Evolutionary conservation across 2,113 vertebrate species (phyloP).

Genomic region (Oncorhynchus masou): DNA sequence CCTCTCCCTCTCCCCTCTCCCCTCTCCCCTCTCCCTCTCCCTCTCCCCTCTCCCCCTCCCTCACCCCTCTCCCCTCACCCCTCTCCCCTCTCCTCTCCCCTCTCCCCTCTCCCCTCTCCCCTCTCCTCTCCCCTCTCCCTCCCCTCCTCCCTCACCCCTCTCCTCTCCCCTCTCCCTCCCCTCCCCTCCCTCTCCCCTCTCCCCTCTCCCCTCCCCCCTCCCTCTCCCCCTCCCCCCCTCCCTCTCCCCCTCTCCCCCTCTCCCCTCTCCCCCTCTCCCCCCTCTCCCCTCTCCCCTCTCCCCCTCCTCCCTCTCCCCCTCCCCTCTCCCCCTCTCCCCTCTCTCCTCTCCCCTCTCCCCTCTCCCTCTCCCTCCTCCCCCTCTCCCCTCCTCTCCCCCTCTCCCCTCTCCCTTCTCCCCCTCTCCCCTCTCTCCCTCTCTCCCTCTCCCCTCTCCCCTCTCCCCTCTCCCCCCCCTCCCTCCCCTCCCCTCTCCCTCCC

Average conservation of each 20-base stretch:
- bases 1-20: no score
- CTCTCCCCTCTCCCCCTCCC: no score
- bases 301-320: no score
- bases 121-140: fast-evolving
- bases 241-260: fast-evolving
- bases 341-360: no score
- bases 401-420: fast-evolving
- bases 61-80: no score
- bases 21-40: fast-evolving
- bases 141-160: fast-evolving
- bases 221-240: no score
- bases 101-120: fast-evolving
- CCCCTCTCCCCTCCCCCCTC: no score
- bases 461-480: fast-evolving
- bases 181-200: fast-evolving
- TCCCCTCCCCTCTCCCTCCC: fast-evolving
- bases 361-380: fast-evolving
- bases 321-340: no score
- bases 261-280: no score
- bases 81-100: fast-evolving
- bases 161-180: fast-evolving
- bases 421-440: fast-evolving
- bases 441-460: no score
- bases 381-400: no score
- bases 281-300: no score